These are phyloP conservation scores for Otolemur crassicaudatus DNA, from an alignment of 2,797 vertebrate genomes.

Conservation along the genomic window DNA sequence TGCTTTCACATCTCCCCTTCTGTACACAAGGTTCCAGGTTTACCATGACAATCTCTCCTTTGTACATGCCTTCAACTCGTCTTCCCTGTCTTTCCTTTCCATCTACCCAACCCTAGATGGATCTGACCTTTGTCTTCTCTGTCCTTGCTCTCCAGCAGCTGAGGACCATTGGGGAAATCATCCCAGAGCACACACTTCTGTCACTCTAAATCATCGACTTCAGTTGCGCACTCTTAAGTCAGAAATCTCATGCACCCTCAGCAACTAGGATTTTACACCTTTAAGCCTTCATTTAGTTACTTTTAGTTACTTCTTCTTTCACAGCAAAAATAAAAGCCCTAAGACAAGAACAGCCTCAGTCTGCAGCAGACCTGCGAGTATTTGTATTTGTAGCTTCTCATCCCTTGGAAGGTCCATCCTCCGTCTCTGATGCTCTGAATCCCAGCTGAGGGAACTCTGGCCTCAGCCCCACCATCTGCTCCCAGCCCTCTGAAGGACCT, in stretches of 20 bases:
- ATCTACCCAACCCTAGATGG: background rate
- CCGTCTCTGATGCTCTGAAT: background rate
- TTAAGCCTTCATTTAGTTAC: background rate
- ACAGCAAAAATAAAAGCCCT: background rate
- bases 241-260: slow-evolving; percentile 2
- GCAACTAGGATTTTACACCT: background rate
- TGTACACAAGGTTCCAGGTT: background rate
- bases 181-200: background rate
- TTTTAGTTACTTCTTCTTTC: background rate
- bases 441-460: background rate
- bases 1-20: background rate
- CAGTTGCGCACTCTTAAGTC: background rate
- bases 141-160: background rate
- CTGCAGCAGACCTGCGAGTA: background rate
- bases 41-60: background rate
- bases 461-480: background rate
- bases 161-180: background rate
- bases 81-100: background rate
- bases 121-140: background rate
- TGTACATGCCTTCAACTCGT: background rate
- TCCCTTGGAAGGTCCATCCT: slow-evolving; percentile 4
- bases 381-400: background rate
- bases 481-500: background rate
- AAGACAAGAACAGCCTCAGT: background rate
- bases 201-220: background rate